phyloP scores from a whole-genome alignment of 2,113 vertebrate genomes.

The Choloepus hoffmanni region DNA sequence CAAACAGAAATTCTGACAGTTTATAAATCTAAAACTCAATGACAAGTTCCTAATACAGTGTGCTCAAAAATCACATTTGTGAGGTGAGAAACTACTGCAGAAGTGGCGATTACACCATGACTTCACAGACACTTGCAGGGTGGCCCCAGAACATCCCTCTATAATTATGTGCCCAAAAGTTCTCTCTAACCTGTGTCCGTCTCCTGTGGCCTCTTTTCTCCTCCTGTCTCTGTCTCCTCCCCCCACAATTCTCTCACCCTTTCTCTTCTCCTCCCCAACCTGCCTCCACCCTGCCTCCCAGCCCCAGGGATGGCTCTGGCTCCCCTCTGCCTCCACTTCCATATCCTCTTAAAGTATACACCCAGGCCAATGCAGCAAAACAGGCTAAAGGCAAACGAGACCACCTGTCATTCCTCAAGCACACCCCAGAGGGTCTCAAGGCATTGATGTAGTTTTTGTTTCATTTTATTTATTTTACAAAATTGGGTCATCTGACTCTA shows the following conservation, averaged over 20 bases:
- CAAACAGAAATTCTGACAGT: slow-evolving; percentile 28
- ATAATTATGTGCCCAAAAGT: neutral
- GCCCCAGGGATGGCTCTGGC: neutral
- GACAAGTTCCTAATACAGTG: neutral
- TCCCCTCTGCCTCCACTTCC: neutral
- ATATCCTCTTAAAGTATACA: neutral
- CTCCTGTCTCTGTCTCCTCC: neutral
- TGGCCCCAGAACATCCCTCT: neutral
- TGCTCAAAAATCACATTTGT: neutral
- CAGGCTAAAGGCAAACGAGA: neutral
- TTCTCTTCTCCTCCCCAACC: neutral
- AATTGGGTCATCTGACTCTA: slow-evolving; percentile 1
- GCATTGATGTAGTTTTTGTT: neutral
- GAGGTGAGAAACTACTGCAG: neutral
- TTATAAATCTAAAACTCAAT: slow-evolving; percentile 31
- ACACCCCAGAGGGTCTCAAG: neutral
- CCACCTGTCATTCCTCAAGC: neutral
- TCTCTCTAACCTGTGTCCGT: neutral
- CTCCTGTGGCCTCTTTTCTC: neutral
- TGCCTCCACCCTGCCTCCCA: neutral
- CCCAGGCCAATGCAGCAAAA: neutral
- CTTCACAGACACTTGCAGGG: neutral
- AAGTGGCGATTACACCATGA: neutral
- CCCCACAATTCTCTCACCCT: neutral
- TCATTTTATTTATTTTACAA: slow-evolving; percentile 32